Evolutionary conservation across 2,113 vertebrate genomes (phyloP).

Genomic region (Panthera tigris): DNA sequence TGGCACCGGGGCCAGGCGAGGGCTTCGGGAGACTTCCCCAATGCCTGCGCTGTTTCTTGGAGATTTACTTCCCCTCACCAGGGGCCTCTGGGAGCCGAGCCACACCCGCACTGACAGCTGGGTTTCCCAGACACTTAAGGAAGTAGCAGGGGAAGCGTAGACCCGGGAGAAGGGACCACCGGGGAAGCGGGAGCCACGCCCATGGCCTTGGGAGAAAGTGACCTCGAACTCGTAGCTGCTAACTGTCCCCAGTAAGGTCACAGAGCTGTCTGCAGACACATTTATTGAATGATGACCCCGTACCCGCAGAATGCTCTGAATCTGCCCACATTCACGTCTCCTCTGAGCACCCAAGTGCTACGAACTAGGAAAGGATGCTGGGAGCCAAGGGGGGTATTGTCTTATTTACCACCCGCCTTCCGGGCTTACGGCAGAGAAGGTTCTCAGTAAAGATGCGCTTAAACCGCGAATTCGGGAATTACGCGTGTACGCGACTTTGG

Average conservation of each 20-base stretch:
- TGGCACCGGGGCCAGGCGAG: neutral
- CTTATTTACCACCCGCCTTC: too few species aligned
- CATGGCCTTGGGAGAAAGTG: neutral
- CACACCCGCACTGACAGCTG: neutral
- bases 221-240: neutral
- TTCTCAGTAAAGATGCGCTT: neutral
- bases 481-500: accelerated
- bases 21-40: accelerated
- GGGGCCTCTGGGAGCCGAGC: too few species aligned
- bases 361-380: neutral
- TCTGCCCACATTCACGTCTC: neutral
- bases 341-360: neutral
- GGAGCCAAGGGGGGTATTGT: accelerated
- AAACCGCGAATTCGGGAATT: accelerated
- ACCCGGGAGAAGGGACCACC: neutral
- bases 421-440: accelerated
- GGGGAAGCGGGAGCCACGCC: neutral
- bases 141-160: neutral
- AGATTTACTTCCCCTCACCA: accelerated
- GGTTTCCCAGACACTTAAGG: neutral
- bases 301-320: neutral
- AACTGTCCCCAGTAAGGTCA: neutral
- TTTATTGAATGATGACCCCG: neutral
- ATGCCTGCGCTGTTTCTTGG: accelerated
- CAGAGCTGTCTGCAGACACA: neutral